A percentile compares a stretch with the other conserved stretches of the same genome.
These are phyloP conservation scores for Mohoua ochrocephala DNA, from an alignment of 2,113 vertebrate genomes.

Conservation along the genomic window DNA sequence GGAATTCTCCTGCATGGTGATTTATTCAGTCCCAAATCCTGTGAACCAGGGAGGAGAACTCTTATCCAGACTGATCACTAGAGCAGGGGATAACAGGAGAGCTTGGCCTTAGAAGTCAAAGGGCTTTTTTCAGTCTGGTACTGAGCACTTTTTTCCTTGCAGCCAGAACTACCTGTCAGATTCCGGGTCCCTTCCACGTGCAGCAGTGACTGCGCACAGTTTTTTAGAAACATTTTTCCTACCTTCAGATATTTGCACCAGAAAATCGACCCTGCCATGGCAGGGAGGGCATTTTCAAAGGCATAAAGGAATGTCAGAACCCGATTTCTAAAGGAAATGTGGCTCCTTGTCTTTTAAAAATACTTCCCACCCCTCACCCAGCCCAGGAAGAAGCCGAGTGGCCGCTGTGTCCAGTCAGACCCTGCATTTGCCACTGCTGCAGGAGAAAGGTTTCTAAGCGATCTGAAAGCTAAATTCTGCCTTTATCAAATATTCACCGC, in stretches of 20 bases:
- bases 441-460: not conserved
- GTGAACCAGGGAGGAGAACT: not conserved
- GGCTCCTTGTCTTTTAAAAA: not conserved
- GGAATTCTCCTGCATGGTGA: not conserved
- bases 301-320: not conserved
- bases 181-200: not conserved
- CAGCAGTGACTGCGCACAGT: not conserved
- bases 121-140: slow-evolving; percentile 41
- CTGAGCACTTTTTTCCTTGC: slow-evolving; percentile 32
- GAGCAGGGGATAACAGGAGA: not conserved
- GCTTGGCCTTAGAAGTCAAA: not conserved
- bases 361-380: not conserved
- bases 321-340: not conserved
- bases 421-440: not conserved
- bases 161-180: not conserved
- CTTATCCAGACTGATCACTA: not conserved
- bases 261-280: not conserved
- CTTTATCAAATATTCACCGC: not conserved
- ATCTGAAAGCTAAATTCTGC: not conserved
- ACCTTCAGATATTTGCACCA: not conserved
- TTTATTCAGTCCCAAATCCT: not conserved
- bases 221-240: slow-evolving; percentile 6
- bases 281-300: not conserved
- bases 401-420: not conserved
- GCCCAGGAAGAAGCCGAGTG: not conserved